Conservation (phyloP, 2,797 vertebrate species). For the Enteromius fasciolatus region DNA sequence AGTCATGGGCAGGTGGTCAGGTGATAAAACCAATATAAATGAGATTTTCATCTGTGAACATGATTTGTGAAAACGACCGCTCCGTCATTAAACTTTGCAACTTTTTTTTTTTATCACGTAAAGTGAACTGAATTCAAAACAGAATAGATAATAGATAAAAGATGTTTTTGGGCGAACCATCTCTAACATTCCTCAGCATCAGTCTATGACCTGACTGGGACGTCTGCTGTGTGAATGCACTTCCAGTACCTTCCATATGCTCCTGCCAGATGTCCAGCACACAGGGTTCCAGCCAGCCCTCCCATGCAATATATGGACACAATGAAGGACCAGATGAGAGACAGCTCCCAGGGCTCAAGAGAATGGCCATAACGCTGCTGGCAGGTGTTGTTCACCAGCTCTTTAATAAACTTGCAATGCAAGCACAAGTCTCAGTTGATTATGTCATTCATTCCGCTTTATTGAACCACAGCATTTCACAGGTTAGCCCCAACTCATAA, state of each 20-base stretch:
- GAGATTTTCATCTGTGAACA: too few relatives aligned
- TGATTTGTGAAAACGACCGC: too few relatives aligned
- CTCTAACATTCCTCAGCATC: background rate
- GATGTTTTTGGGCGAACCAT: background rate
- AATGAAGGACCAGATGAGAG: constrained; percentile 78
- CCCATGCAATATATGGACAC: constrained; percentile 76
- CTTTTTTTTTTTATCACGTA: background rate
- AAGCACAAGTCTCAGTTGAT: constrained; percentile 34
- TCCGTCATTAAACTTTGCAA: too few relatives aligned
- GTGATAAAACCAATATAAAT: too few relatives aligned
- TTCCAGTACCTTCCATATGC: constrained; percentile 71
- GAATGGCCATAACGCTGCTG: constrained; percentile 63
- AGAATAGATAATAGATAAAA: too few relatives aligned
- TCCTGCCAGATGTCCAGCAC: constrained; percentile 51
- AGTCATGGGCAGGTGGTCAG: too few relatives aligned
- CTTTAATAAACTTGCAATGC: constrained; percentile 74
- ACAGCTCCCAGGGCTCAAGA: constrained; percentile 70
- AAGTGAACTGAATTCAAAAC: background rate
- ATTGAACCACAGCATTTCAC: background rate
- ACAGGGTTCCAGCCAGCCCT: constrained; percentile 70
- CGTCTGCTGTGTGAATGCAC: background rate
- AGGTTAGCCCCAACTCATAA: constrained; percentile 29
- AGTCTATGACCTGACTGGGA: background rate
- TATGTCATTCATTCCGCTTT: constrained; percentile 25
- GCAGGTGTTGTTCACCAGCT: constrained; percentile 75